A percentile compares a stretch with the other conserved stretches of the same genome.
These are phyloP conservation scores for Drosophila cardini DNA, from an alignment of 1,140 invertebrate genomes.

Conservation along the genomic window DNA sequence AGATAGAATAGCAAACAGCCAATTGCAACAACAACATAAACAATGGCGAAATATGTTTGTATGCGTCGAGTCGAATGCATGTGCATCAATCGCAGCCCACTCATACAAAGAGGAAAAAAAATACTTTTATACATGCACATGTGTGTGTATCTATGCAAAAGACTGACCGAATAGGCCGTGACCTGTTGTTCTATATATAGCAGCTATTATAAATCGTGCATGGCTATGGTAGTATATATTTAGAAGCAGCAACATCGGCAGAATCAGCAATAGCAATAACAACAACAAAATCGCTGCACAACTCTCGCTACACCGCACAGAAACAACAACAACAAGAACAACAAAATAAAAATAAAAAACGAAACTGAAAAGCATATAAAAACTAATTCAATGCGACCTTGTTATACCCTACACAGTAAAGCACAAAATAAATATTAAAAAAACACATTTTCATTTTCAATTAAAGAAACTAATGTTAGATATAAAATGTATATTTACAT, in stretches of 20 bases:
- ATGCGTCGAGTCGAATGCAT: not conserved
- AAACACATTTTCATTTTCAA: no score
- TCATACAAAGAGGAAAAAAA: not conserved
- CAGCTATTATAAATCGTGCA: slow-evolving; percentile 83
- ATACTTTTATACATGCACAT: not conserved
- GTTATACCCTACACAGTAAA: not conserved
- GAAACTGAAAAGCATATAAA: not conserved
- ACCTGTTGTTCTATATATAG: slow-evolving; percentile 84
- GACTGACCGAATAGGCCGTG: slow-evolving; percentile 79
- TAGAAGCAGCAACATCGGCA: slow-evolving; percentile 71
- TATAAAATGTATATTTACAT: no score
- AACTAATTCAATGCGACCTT: not conserved
- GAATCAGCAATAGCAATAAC: slow-evolving; percentile 44
- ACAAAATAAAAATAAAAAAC: slow-evolving; percentile 31
- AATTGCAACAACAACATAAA: slow-evolving; percentile 43
- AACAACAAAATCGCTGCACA: slow-evolving; percentile 34
- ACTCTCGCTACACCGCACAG: slow-evolving; percentile 39
- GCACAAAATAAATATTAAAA: not conserved
- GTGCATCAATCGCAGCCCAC: slow-evolving; percentile 10
- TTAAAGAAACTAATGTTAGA: no score
- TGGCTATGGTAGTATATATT: slow-evolving; percentile 80
- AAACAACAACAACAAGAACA: slow-evolving; percentile 42
- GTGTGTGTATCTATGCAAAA: slow-evolving; percentile 37
- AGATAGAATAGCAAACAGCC: slow-evolving; percentile 55
- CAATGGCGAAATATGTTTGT: slow-evolving; percentile 39